Evolutionary conservation across 1,140 invertebrate species (phyloP).

Genomic region (Phortica variegata): DNA sequence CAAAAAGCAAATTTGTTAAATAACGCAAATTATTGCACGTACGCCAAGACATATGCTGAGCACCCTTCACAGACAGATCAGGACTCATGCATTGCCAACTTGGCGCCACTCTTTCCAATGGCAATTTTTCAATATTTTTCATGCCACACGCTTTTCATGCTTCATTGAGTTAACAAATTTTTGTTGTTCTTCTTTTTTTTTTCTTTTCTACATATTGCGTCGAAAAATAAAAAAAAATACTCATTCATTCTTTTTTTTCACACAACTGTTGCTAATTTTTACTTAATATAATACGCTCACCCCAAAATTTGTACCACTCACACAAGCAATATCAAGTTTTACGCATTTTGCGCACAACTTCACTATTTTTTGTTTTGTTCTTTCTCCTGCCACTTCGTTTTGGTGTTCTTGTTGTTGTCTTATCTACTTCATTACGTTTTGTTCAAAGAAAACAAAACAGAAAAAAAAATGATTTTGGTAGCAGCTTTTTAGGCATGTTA

Average conservation of each 20-base stretch:
- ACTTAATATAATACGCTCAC: constrained; percentile 27
- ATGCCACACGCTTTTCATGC: constrained; percentile 31
- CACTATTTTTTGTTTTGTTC: constrained; percentile 4
- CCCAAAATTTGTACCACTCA: constrained; percentile 10
- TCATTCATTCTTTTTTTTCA: constrained; percentile 16
- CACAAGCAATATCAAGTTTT: too few species aligned
- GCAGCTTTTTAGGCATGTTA: too few species aligned
- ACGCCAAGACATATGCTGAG: constrained; percentile 23
- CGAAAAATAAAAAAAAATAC: constrained; percentile 51
- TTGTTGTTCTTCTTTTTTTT: too few species aligned
- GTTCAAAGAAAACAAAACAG: constrained; percentile 9
- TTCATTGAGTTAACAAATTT: constrained; percentile 53
- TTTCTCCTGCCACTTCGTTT: too few species aligned
- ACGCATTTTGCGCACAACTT: too few species aligned
- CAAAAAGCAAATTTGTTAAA: constrained; percentile 36
- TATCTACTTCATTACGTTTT: constrained; percentile 36
- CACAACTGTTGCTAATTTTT: constrained; percentile 52
- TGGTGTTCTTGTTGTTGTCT: too few species aligned
- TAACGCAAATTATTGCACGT: constrained; percentile 55
- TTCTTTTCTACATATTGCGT: too few species aligned
- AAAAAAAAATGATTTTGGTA: too few species aligned
- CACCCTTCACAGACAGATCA: constrained; percentile 3
- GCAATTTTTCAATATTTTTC: too few species aligned
- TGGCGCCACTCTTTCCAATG: background rate
- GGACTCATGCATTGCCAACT: background rate